Conservation (phyloP, 2,888 invertebrate species). For the Nemurella pictetii region DNA sequence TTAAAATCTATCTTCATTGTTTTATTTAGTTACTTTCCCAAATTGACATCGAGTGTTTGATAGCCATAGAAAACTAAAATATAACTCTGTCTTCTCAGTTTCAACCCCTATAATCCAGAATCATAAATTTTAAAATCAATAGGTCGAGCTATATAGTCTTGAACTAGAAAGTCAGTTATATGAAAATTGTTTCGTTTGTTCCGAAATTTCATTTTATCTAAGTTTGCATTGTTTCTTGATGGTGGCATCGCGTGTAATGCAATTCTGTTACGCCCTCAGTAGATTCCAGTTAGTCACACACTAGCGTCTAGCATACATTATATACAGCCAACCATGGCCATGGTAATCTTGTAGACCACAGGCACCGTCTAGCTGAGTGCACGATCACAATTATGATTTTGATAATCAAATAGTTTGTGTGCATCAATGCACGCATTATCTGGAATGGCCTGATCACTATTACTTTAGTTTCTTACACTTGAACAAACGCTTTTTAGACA, state of each 20-base stretch:
- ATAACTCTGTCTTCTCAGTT: neutral
- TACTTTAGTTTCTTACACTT: too few relatives aligned
- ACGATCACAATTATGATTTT: neutral
- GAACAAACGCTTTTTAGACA: neutral
- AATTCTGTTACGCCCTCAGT: constrained; percentile 16
- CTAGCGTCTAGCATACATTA: neutral
- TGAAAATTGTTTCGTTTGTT: constrained; percentile 32
- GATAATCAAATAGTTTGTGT: neutral
- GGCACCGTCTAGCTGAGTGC: neutral
- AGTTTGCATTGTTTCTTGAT: constrained; percentile 26
- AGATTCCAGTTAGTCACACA: constrained; percentile 1
- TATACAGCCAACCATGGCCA: neutral
- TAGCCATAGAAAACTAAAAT: neutral
- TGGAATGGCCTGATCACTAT: too few relatives aligned
- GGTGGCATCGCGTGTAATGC: constrained; percentile 23
- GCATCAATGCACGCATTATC: too few relatives aligned
- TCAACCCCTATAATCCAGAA: neutral
- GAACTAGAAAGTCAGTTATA: neutral
- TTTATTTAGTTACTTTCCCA: neutral
- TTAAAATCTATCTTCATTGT: neutral
- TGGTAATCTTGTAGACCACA: neutral
- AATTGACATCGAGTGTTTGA: neutral
- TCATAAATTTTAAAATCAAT: constrained; percentile 3
- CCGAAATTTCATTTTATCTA: constrained; percentile 26
- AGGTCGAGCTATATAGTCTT: neutral